Evolutionary conservation across 1,140 invertebrate genomes (phyloP), one percentile per base, ranked within the genome.

Genomic region (Diabrotica virgifera): DNA sequence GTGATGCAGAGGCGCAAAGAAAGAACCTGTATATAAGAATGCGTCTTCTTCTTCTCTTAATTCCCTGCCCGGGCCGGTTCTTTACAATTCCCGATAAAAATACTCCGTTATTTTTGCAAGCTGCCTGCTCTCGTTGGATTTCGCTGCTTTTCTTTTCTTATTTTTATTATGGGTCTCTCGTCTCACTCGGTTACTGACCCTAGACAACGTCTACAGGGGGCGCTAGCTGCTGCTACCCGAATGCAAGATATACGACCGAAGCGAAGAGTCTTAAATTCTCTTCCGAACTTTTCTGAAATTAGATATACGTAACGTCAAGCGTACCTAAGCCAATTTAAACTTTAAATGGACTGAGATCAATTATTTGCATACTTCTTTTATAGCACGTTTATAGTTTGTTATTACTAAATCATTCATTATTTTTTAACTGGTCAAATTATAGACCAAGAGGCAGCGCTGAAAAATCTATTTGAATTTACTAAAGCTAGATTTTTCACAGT

Each of bases 101-200:
- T 77, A 66, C 70, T 62, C 76, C 76, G 76, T 77, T 77, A 76
- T 77, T 76, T 77, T 77, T 77, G 72, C 70, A 71, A 66, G 71
- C 69, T 68, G 67, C 69, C 67, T 68, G 67, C 69, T 66, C 64
- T 66, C 62, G 63, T 77, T 74, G 75, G 71, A 77, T 77, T 77
- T 77, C 74, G 74, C 74, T 46, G 40, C n/a, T 46, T 46, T 46
- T 46, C 40, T 46, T 46, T 46, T 46, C 40, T 46, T 75, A 75
- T 74, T 77, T 77, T 76, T 77, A 72, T 76, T 73, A 63, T 67
- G 67, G 67, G 68, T 69, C 70, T 71, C 69, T 68, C 54, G 66
- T 73, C 72, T 72, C 68, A 68, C 52, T 73, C 72, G 75, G 75
- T 75, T 75, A 77, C 74, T 77, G 75, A 77, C 75, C 75, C 75